Conservation (phyloP, 2,888 invertebrate genomes). For the Lepetodrilus schrolli region DNA sequence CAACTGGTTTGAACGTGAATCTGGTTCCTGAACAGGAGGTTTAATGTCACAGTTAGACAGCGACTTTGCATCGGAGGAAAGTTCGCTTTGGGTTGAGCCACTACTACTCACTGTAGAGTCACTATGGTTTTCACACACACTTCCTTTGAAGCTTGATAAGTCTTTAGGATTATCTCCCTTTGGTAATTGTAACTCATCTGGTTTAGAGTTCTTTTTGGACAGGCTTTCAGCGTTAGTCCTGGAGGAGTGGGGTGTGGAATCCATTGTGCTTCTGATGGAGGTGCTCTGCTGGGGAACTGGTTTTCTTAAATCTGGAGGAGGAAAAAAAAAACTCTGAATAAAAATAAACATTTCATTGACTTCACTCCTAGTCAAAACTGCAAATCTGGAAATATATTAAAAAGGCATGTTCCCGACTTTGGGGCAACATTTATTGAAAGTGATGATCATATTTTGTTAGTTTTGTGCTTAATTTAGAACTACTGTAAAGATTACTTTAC, state of each 20-base stretch:
- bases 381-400: too few relatives aligned
- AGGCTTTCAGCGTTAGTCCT: not conserved
- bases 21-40: not conserved
- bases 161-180: constrained; percentile 19
- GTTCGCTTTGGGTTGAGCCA: not conserved
- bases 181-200: constrained; percentile 15
- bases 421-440: too few relatives aligned
- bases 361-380: too few relatives aligned
- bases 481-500: too few relatives aligned
- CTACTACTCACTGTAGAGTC: not conserved
- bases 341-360: too few relatives aligned
- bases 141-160: constrained; percentile 14
- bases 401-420: too few relatives aligned
- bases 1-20: constrained; percentile 1
- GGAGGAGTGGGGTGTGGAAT: constrained; percentile 18
- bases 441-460: too few relatives aligned
- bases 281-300: constrained; percentile 30
- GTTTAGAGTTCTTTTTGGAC: constrained; percentile 24
- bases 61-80: constrained; percentile 9
- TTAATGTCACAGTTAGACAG: not conserved
- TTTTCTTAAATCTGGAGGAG: constrained; percentile 33
- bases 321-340: too few relatives aligned
- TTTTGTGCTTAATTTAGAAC: too few relatives aligned
- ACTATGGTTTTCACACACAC: constrained; percentile 17
- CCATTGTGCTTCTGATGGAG: constrained; percentile 10